Evolutionary conservation across 2,797 vertebrate genomes (phyloP).

Genomic region (Cygnus olor): DNA sequence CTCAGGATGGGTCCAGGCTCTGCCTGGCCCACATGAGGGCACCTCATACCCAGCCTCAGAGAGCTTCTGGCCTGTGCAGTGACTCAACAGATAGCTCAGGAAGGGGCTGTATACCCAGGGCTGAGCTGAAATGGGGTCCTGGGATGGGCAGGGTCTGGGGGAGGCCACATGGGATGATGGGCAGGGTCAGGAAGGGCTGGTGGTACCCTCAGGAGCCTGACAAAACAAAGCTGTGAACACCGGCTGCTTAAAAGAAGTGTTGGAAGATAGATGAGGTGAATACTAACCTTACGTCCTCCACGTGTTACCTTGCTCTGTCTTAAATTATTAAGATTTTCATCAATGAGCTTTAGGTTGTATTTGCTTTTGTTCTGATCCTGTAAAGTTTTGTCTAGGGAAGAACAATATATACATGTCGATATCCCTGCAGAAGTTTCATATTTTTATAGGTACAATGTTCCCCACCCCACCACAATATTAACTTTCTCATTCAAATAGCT

Average conservation of each 20-base stretch:
- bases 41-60: too few species aligned
- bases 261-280: neutral
- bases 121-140: neutral
- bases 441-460: neutral
- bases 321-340: neutral
- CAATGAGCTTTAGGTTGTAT: neutral
- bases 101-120: accelerated
- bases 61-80: neutral
- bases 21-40: accelerated
- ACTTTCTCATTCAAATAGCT: conserved; percentile 61
- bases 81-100: too few species aligned
- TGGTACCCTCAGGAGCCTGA: neutral
- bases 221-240: neutral
- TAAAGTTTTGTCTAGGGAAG: neutral
- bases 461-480: neutral
- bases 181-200: neutral
- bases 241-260: neutral
- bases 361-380: neutral
- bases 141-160: accelerated
- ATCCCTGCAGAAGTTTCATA: neutral
- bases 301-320: neutral
- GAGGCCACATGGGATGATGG: accelerated
- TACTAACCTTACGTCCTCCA: neutral
- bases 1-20: too few species aligned
- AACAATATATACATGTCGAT: neutral